Evolutionary conservation across 30 jellyfish, hydroid and myxozoan genomes (phyloP).

Genomic region (Pelagia noctiluca): DNA sequence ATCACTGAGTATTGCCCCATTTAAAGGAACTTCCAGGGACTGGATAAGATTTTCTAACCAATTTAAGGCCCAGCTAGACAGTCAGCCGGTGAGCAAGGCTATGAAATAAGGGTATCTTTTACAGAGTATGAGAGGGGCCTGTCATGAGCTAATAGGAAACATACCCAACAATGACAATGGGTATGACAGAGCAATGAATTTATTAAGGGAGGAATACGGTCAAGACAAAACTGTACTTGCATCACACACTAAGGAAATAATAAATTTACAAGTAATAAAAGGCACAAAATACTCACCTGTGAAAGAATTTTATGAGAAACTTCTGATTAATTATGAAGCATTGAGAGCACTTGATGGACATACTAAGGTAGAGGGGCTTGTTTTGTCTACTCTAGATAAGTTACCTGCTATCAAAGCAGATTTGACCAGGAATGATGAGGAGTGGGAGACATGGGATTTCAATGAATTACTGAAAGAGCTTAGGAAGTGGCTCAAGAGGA

Average conservation of each 20-base stretch:
- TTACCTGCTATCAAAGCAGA: slow-evolving; percentile 52
- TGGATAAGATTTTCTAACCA: too few relatives aligned
- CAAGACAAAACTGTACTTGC: background rate
- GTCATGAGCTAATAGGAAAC: slow-evolving; percentile 14
- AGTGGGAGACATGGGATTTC: slow-evolving; percentile 47
- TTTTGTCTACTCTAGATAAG: slow-evolving; percentile 36
- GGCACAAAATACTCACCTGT: background rate
- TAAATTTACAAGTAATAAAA: background rate
- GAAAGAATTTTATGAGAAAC: background rate
- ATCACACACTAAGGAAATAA: slow-evolving; percentile 7
- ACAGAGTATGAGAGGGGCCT: background rate
- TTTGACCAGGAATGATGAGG: slow-evolving; percentile 56
- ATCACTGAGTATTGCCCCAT: too few relatives aligned
- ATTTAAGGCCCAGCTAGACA: slow-evolving; percentile 17
- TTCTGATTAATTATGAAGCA: slow-evolving; percentile 3
- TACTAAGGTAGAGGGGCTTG: slow-evolving; percentile 10
- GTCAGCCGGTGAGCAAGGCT: slow-evolving; percentile 2
- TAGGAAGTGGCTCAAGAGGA: slow-evolving; percentile 50
- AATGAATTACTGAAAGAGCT: slow-evolving; percentile 39
- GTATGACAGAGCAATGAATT: slow-evolving; percentile 6
- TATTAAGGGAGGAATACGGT: slow-evolving; percentile 13
- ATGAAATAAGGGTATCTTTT: background rate
- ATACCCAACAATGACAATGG: slow-evolving; percentile 4
- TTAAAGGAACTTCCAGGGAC: too few relatives aligned
- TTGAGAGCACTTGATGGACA: slow-evolving; percentile 6